phyloP scores from a whole-genome alignment of 2,113 vertebrate species.

The Fregata magnificens region DNA sequence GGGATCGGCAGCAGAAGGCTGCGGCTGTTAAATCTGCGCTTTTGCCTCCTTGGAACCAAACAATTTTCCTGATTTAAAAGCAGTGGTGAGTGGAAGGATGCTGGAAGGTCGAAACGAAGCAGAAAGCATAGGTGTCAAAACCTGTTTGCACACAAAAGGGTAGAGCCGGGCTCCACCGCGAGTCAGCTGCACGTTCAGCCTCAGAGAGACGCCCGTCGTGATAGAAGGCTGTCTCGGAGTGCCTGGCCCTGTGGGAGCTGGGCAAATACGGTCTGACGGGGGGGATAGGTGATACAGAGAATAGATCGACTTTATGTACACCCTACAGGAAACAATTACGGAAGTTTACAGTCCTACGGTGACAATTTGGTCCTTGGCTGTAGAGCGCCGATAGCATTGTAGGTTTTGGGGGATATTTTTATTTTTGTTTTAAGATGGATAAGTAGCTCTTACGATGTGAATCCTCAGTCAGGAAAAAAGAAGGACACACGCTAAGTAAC shows the following conservation, averaged over 20 bases:
- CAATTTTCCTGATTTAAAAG: background rate
- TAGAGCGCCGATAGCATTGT: background rate
- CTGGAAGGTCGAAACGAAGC: background rate
- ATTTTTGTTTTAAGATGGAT: background rate
- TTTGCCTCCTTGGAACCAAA: background rate
- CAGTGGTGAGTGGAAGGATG: background rate
- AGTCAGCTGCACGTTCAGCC: background rate
- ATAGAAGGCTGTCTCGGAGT: fast-evolving
- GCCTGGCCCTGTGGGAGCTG: background rate
- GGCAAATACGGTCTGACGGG: fast-evolving
- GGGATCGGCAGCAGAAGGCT: background rate
- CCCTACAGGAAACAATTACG: fast-evolving
- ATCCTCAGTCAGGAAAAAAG: background rate
- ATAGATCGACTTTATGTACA: fast-evolving
- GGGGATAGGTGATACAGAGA: background rate
- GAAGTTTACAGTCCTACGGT: fast-evolving
- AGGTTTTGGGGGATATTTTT: background rate
- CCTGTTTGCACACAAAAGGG: background rate
- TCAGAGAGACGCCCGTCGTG: background rate
- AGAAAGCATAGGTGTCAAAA: background rate
- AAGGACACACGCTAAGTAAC: fast-evolving
- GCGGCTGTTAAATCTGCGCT: background rate
- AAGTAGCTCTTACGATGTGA: background rate
- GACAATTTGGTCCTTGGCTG: background rate
- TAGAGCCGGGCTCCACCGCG: background rate